These are phyloP conservation scores for Ceratosolen solmsi DNA, from an alignment of 1,140 invertebrate genomes.

Conservation along the genomic window DNA sequence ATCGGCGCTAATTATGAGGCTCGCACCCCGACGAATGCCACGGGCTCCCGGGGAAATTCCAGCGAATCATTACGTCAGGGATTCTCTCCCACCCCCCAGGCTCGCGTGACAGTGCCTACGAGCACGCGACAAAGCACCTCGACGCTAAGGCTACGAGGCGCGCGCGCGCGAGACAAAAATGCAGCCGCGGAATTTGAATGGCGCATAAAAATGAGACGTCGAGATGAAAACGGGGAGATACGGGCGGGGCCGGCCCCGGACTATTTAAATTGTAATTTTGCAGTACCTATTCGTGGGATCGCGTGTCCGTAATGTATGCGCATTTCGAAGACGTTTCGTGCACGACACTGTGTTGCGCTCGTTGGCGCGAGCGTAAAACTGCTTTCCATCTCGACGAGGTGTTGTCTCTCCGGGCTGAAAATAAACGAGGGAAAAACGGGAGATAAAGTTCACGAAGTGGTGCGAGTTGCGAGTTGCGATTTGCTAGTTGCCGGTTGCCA, in stretches of 20 bases:
- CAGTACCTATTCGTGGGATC: conserved; percentile 65
- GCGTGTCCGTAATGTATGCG: conserved; percentile 73
- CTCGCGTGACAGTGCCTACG: neutral
- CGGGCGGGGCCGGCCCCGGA: conserved; percentile 55
- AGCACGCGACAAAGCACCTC: conserved; percentile 36
- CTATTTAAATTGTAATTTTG: conserved; percentile 74
- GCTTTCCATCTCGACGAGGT: conserved; percentile 23
- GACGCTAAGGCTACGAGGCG: conserved; percentile 56
- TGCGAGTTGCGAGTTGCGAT: too few species aligned
- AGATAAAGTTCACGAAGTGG: neutral
- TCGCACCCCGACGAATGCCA: conserved; percentile 5
- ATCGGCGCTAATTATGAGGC: conserved; percentile 16
- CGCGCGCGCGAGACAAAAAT: conserved; percentile 24
- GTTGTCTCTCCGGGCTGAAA: conserved; percentile 23
- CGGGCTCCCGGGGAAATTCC: neutral
- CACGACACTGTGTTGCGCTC: conserved; percentile 61
- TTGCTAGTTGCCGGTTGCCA: too few species aligned
- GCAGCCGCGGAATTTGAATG: conserved; percentile 67
- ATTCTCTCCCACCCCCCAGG: too few species aligned
- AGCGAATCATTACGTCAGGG: conserved; percentile 10
- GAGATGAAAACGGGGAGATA: conserved; percentile 73
- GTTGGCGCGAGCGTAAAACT: conserved; percentile 41
- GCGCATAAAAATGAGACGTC: conserved; percentile 73
- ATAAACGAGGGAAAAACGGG: neutral
- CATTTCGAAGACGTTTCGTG: conserved; percentile 68